Evolutionary conservation across 2,888 invertebrate genomes (phyloP).

Genomic region (Coleophora deauratella): DNA sequence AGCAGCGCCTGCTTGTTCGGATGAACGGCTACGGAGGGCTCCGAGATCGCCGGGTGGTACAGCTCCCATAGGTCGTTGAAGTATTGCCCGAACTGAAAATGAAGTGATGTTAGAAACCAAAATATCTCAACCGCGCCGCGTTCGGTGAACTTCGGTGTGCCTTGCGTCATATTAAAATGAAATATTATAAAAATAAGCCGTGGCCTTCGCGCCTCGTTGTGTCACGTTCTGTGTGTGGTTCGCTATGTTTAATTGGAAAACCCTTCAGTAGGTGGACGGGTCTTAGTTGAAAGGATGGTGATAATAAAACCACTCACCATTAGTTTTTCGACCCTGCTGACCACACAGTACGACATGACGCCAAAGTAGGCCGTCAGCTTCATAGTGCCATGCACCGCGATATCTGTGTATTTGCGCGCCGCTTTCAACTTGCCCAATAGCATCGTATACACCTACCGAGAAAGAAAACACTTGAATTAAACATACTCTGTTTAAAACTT

Average conservation of each 20-base stretch:
- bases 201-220: too few species aligned
- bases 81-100: slow-evolving; percentile 87
- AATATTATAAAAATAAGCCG: too few species aligned
- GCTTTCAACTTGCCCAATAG: slow-evolving; percentile 84
- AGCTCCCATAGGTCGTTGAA: slow-evolving; percentile 94
- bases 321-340: slow-evolving; percentile 91
- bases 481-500: too few species aligned
- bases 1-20: slow-evolving; percentile 95
- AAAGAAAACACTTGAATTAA: neutral
- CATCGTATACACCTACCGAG: slow-evolving; percentile 80
- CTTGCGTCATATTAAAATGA: too few species aligned
- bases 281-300: too few species aligned
- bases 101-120: neutral
- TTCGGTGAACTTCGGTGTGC: too few species aligned
- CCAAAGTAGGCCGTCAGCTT: slow-evolving; percentile 95
- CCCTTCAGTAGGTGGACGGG: too few species aligned
- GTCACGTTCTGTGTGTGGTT: too few species aligned
- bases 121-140: too few species aligned
- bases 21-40: slow-evolving; percentile 95
- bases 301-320: slow-evolving; percentile 77
- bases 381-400: slow-evolving; percentile 90
- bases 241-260: too few species aligned
- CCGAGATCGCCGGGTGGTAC: slow-evolving; percentile 94
- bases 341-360: slow-evolving; percentile 91
- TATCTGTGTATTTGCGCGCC: slow-evolving; percentile 90